Conservation (phyloP, 2,113 vertebrate genomes). For the Microcebus griseorufus region DNA sequence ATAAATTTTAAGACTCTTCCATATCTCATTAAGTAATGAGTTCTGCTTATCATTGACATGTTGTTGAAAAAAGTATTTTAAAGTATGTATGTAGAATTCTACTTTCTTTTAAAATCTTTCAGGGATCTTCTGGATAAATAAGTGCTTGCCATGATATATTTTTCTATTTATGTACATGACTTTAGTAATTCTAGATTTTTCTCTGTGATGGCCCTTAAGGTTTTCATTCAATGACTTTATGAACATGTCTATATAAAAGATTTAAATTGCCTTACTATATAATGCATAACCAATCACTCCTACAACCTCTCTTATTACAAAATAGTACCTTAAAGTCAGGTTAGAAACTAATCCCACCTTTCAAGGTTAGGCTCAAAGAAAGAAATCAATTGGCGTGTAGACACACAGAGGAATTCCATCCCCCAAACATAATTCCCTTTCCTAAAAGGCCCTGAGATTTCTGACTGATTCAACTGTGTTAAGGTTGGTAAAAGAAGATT, state of each 20-base stretch:
- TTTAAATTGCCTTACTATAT: neutral
- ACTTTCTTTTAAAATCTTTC: constrained; percentile 41
- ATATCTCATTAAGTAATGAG: neutral
- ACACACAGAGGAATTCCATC: neutral
- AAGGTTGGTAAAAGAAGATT: neutral
- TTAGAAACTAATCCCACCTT: neutral
- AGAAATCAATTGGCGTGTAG: neutral
- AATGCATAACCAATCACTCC: neutral
- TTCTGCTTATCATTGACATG: neutral
- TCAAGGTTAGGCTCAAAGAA: constrained; percentile 27
- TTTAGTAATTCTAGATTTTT: constrained; percentile 18
- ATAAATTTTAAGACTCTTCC: neutral
- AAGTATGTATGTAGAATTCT: neutral
- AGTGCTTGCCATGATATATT: neutral
- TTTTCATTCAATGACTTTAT: constrained; percentile 27
- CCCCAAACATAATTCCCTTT: neutral
- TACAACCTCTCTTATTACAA: neutral
- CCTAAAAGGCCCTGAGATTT: neutral
- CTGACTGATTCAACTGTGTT: neutral
- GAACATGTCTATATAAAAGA: neutral
- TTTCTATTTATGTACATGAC: neutral
- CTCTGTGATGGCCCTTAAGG: neutral
- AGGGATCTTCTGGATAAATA: constrained; percentile 22
- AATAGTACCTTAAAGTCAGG: constrained; percentile 8
- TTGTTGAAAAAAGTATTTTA: neutral